Evolutionary conservation across 2,888 invertebrate genomes (phyloP).

Genomic region (Odontocolon sp.): DNA sequence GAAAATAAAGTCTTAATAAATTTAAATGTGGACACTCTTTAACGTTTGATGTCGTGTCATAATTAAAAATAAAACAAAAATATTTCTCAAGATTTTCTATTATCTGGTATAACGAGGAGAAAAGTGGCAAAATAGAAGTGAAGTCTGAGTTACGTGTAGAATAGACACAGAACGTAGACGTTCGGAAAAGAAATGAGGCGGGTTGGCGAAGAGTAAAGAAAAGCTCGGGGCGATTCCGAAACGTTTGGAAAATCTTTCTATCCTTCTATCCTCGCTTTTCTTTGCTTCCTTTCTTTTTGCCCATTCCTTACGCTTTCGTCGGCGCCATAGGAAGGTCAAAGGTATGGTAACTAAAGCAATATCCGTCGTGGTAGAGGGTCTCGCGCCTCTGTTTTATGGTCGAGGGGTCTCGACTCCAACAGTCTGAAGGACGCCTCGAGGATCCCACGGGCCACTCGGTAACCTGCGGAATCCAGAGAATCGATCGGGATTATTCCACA

Average conservation of each 20-base stretch:
- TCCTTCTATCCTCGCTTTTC: slow-evolving; percentile 6
- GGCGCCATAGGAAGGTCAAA: slow-evolving; percentile 56
- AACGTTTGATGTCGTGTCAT: too few species aligned
- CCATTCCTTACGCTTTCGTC: slow-evolving; percentile 20
- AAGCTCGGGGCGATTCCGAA: slow-evolving; percentile 13
- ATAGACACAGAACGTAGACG: too few species aligned
- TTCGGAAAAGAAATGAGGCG: background rate
- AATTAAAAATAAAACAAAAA: too few species aligned
- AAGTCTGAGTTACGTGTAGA: too few species aligned
- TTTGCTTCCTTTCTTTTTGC: slow-evolving; percentile 22
- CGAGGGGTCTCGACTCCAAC: slow-evolving; percentile 25
- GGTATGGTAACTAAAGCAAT: slow-evolving; percentile 76
- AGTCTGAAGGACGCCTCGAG: slow-evolving; percentile 23
- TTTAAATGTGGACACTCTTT: too few species aligned
- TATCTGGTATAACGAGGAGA: too few species aligned
- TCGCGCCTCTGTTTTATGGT: slow-evolving; percentile 51
- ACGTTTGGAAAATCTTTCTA: slow-evolving; percentile 31
- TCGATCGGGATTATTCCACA: slow-evolving; percentile 48
- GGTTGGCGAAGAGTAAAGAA: background rate
- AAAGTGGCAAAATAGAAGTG: too few species aligned
- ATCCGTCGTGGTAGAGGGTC: slow-evolving; percentile 63
- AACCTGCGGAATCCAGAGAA: slow-evolving; percentile 31
- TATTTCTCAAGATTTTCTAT: too few species aligned
- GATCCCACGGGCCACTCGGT: slow-evolving; percentile 32
- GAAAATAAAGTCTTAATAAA: too few species aligned